Evolutionary conservation across 2,888 invertebrate species (phyloP), one percentile per base, ranked within the genome.

Genomic region (Drosophila maculinotata): DNA sequence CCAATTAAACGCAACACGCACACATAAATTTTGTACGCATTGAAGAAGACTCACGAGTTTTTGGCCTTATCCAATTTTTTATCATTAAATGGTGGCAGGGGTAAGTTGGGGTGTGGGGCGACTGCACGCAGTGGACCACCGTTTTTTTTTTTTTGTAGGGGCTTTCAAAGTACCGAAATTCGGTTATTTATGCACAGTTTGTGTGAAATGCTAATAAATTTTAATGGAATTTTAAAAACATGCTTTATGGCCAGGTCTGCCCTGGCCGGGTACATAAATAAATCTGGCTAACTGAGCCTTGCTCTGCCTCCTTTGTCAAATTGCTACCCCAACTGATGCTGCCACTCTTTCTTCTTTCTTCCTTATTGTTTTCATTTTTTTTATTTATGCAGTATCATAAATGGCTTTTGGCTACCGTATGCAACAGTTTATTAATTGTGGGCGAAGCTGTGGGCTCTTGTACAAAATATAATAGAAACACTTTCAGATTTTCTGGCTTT

Each of bases 121-220:
- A 12, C 3, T 44, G 17, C 44, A 12, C n/a, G 9, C 44, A 30
- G 44, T n/a, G 15, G 12, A 30, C 9, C 30, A 45, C n/a, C 12
- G 30, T 17, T n/a, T 35, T 20, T 30, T 26, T 42, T 15, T 9
- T 25, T 56, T 47, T n/a, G 1, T 0, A 15, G 5, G 9, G 23
- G 12, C 54, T 64, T 72, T 73, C 64, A 81, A 84, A 69, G 76
- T 69, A 57, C 85, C 85, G 76, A 82, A 79, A 68, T 64, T 68
- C 57, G 62, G 62, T 82, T 78, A 85, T 86, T 85, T 85, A 85
- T 86, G 84, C 84, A 77, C 56, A 76, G 70, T 79, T 84, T 85
- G 84, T 85, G 84, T 85, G 84, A 85, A 85, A 83, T 72, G 86
- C 79, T 85, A 83, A 86, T 85, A 85, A 85, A 85, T 85, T 86